These are phyloP conservation scores for Sphenodon punctatus DNA, from an alignment of 2,797 vertebrate genomes.

Conservation along the genomic window DNA sequence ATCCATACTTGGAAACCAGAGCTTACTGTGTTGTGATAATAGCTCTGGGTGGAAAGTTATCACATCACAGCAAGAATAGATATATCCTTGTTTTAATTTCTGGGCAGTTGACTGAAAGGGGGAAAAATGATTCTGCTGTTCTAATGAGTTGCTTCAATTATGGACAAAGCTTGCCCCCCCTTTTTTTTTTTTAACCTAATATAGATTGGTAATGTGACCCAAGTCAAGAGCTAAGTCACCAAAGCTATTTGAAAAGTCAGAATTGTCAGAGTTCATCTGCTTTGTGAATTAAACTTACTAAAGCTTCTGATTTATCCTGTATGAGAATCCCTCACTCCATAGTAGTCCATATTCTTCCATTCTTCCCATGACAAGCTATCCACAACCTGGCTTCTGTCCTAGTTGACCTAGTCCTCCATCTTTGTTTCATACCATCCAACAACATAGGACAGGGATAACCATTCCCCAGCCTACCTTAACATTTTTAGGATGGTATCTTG, in stretches of 20 bases:
- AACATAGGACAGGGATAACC: background rate
- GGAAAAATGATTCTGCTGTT: background rate
- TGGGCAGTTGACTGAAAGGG: background rate
- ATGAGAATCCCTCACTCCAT: background rate
- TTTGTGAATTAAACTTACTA: constrained; percentile 3
- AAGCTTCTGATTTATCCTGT: constrained; percentile 8
- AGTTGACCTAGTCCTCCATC: background rate
- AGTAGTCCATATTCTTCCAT: background rate
- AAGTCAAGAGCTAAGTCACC: background rate
- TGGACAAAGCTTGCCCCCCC: background rate
- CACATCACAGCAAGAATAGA: background rate
- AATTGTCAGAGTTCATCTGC: constrained; percentile 3
- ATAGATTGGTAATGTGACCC: background rate
- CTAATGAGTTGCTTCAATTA: background rate
- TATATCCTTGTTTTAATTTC: background rate
- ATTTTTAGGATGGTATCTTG: constrained; percentile 17
- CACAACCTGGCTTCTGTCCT: background rate
- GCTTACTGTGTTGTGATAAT: background rate
- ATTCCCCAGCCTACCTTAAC: background rate
- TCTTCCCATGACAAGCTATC: background rate
- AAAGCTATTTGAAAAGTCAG: background rate
- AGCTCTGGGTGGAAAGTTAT: background rate
- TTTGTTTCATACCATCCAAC: no score
- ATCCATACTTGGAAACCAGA: background rate
- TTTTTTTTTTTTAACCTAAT: background rate